Evolutionary conservation across 2,113 vertebrate genomes (phyloP).

Genomic region (Cariama cristata): DNA sequence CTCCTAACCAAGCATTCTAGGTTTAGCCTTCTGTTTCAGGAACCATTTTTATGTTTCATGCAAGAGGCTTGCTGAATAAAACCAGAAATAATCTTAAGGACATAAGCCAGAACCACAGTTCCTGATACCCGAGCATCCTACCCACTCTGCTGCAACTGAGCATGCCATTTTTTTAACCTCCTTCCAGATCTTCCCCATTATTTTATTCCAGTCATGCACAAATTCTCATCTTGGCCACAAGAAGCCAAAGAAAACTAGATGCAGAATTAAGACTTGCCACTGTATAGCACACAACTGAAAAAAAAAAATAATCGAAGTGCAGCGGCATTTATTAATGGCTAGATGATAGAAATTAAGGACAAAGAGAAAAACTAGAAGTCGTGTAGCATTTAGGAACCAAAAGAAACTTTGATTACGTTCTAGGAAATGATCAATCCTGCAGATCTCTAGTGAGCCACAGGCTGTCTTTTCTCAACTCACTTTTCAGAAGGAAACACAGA

Average conservation of each 20-base stretch:
- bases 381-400: neutral
- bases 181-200: neutral
- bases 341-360: neutral
- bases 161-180: accelerated
- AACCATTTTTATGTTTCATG: neutral
- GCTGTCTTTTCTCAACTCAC: accelerated
- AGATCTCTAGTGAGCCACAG: neutral
- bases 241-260: neutral
- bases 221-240: neutral
- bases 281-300: neutral
- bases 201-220: neutral
- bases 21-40: neutral
- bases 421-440: accelerated
- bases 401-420: neutral
- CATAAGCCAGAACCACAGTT: neutral
- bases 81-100: neutral
- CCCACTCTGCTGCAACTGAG: neutral
- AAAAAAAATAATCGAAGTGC: too few relatives aligned
- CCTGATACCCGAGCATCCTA: neutral
- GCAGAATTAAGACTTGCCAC: neutral
- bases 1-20: neutral
- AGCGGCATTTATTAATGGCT: neutral
- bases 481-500: neutral
- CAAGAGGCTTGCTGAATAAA: neutral
- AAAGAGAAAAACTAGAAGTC: neutral